Evolutionary conservation across 1,140 invertebrate genomes (phyloP).

Genomic region (Coelopa frigida): DNA sequence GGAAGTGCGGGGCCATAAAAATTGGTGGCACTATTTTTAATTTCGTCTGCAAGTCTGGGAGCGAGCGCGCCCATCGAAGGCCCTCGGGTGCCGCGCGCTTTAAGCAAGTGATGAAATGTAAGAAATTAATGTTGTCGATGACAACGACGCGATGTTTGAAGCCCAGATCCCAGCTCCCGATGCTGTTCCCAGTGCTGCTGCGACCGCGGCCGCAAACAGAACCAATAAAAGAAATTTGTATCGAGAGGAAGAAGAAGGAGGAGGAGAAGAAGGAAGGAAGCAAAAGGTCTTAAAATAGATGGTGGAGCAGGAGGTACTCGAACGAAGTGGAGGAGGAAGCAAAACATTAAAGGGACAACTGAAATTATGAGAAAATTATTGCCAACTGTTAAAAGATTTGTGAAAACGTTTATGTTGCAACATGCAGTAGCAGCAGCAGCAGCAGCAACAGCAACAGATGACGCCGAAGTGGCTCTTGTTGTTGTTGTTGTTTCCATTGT

Average conservation of each 20-base stretch:
- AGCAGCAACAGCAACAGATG: too few species aligned
- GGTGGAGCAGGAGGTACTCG: neutral
- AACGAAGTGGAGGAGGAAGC: neutral
- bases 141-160: constrained; percentile 18
- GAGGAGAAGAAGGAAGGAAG: neutral
- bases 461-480: too few species aligned
- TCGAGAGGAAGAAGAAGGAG: too few species aligned
- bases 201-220: constrained; percentile 22
- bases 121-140: constrained; percentile 42
- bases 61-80: neutral
- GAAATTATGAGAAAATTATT: constrained; percentile 42
- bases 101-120: constrained; percentile 15
- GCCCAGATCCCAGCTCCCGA: neutral
- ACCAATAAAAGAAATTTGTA: constrained; percentile 24
- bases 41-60: constrained; percentile 3
- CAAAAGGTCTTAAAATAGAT: neutral
- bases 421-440: too few species aligned
- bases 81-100: neutral
- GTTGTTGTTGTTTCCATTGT: too few species aligned
- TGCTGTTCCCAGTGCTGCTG: neutral
- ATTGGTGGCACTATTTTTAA: constrained; percentile 9
- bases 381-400: constrained; percentile 44
- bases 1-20: constrained; percentile 14
- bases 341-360: constrained; percentile 23
- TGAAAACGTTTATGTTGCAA: too few species aligned